phyloP scores from a whole-genome alignment of 2,888 invertebrate genomes.

The Agrochola lota region DNA sequence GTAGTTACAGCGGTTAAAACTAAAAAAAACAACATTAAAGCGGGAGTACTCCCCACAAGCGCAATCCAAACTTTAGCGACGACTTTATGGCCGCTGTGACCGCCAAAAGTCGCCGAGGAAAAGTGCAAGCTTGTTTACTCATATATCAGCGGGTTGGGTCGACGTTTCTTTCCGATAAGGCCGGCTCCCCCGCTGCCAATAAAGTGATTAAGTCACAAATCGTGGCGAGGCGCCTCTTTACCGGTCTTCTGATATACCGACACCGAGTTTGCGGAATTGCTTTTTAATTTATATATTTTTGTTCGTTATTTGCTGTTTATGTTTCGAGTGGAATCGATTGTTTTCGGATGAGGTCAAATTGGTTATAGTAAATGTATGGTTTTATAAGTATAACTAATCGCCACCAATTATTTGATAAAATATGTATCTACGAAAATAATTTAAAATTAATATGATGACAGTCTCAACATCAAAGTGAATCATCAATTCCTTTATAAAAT shows the following conservation, averaged over 20 bases:
- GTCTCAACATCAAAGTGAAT: neutral
- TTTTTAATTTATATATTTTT: conserved; percentile 69
- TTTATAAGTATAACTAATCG: neutral
- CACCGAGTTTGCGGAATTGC: conserved; percentile 64
- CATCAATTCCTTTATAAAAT: neutral
- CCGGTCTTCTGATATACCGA: conserved; percentile 73
- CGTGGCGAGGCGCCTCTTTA: conserved; percentile 80
- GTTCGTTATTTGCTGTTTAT: conserved; percentile 54
- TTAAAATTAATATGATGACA: too few species aligned
- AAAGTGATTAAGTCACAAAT: conserved; percentile 91
- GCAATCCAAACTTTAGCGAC: conserved; percentile 86
- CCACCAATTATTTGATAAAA: too few species aligned
- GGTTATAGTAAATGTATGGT: neutral
- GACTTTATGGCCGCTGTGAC: conserved; percentile 88
- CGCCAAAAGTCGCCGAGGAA: conserved; percentile 86
- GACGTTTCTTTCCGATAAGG: conserved; percentile 89
- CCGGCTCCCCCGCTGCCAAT: conserved; percentile 88
- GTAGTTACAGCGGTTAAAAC: conserved; percentile 70
- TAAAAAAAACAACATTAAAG: conserved; percentile 78
- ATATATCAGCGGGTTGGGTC: conserved; percentile 85
- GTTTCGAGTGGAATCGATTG: conserved; percentile 41
- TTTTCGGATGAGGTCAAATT: conserved; percentile 14
- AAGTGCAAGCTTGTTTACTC: conserved; percentile 90
- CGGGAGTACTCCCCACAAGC: conserved; percentile 78
- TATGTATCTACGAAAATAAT: neutral